Conservation (phyloP, 2,113 vertebrate species). For the Calyptommatus sinebrachiatus region DNA sequence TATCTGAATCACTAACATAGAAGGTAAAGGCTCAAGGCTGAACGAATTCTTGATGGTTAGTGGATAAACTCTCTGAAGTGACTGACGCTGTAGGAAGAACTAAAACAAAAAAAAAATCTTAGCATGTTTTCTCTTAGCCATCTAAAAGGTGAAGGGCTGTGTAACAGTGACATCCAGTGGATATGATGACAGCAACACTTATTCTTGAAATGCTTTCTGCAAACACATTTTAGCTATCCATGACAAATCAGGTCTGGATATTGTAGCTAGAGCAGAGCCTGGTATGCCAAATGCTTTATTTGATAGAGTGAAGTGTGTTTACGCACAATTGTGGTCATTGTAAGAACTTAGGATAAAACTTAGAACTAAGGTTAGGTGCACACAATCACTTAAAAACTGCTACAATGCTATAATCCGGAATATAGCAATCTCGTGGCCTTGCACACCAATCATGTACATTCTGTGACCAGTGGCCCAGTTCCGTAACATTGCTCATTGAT, state of each 20-base stretch:
- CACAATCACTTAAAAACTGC: too few relatives aligned
- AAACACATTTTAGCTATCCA: too few relatives aligned
- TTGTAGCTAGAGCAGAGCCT: neutral
- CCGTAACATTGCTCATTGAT: too few relatives aligned
- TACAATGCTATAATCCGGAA: too few relatives aligned
- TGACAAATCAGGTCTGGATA: neutral
- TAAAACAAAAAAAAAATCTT: accelerated
- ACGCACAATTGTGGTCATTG: neutral
- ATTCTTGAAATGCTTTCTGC: neutral
- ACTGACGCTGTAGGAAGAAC: neutral
- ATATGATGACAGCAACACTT: slow-evolving; percentile 28
- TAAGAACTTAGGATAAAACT: too few relatives aligned
- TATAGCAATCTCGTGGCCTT: too few relatives aligned
- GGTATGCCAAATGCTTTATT: neutral
- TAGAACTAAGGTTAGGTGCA: too few relatives aligned
- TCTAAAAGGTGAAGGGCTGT: slow-evolving; percentile 5
- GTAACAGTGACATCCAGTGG: slow-evolving; percentile 71
- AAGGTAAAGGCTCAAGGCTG: neutral
- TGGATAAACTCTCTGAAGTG: neutral
- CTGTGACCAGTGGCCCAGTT: too few relatives aligned
- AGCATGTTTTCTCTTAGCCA: accelerated
- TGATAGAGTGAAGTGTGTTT: neutral
- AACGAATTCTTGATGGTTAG: neutral
- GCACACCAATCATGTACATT: too few relatives aligned
- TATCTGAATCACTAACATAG: neutral